These are phyloP conservation scores for Agapornis roseicollis DNA, from an alignment of 2,113 vertebrate species.

Conservation along the genomic window DNA sequence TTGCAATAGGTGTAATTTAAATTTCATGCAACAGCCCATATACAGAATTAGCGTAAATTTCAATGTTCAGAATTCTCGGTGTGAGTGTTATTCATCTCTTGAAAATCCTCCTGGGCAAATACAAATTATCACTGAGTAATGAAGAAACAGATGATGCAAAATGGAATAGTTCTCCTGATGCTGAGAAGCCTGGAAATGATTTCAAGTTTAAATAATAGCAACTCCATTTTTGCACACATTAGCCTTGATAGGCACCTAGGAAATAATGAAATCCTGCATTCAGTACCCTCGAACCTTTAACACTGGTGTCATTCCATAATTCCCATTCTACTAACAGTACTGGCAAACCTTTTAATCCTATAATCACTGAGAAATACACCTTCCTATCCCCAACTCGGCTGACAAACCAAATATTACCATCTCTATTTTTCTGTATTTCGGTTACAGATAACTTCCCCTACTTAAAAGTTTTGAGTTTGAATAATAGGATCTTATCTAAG, in stretches of 20 bases:
- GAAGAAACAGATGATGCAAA: constrained; percentile 52
- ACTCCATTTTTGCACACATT: not conserved
- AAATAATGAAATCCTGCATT: constrained; percentile 11
- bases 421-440: constrained; percentile 32
- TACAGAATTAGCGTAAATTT: constrained; percentile 27
- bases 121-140: constrained; percentile 52
- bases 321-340: constrained; percentile 50
- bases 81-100: constrained; percentile 1
- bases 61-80: not conserved
- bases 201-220: constrained; percentile 56
- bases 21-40: constrained; percentile 43
- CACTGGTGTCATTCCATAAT: constrained; percentile 50
- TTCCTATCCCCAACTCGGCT: constrained; percentile 42
- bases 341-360: constrained; percentile 57
- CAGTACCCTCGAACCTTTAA: constrained; percentile 1
- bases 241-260: not conserved
- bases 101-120: constrained; percentile 63
- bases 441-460: constrained; percentile 43
- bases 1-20: constrained; percentile 47
- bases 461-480: constrained; percentile 43
- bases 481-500: constrained; percentile 50
- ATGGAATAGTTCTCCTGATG: constrained; percentile 48
- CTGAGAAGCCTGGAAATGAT: constrained; percentile 12
- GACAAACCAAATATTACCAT: constrained; percentile 55
- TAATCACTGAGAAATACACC: constrained; percentile 50